Evolutionary conservation across 1,140 invertebrate species (phyloP), one percentile per base, ranked within the genome.

Genomic region (Neodiprion virginianus): DNA sequence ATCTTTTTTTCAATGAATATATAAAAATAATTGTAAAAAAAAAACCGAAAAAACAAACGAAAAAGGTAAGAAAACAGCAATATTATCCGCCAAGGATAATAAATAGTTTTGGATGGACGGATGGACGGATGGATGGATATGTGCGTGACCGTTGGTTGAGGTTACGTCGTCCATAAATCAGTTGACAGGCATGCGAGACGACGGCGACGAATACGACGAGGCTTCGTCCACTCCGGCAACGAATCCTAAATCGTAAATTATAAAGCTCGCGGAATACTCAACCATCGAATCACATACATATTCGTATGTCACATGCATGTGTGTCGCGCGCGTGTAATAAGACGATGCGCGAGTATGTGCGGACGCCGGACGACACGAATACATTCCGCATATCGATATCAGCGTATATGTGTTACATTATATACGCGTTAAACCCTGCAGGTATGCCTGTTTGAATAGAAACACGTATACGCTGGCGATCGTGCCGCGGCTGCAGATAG

Each of bases 181-280:
- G 53, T 61, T 61, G 53, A 61, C 53, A 61, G 53, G 4, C 53
- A 61, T 61, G 53, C 53, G 53, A 61, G 53, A 61, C 53, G 53
- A 40, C 28, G 28, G 28, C 28, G 69, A 69, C 28, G 28, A 47
- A 68, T 12, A n/a, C 47, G 17, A 66, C 21, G 69, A 66, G 49
- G 68, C 28, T 1, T 68, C 7, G 47, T 8, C 28, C n/a, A 49
- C 49, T 72, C n/a, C 71, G 75, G 75, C 74, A 74, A 76, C 75
- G 73, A 77, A 76, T 78, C 80, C 75, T 77, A 78, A 76, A 76
- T 74, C 73, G 72, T 47, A 74, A 68, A 61, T 61, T 61, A 61
- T 61, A 40, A 40, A 40, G 4, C 28, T 40, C 28, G 28, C 28
- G 28, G 28, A 40, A 40, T 40, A 40, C 5, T 40, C 28, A 71